Base-by-base conservation (phyloP, 2,888 invertebrate species). In the Elaeidobius kamerunicus region DNA sequence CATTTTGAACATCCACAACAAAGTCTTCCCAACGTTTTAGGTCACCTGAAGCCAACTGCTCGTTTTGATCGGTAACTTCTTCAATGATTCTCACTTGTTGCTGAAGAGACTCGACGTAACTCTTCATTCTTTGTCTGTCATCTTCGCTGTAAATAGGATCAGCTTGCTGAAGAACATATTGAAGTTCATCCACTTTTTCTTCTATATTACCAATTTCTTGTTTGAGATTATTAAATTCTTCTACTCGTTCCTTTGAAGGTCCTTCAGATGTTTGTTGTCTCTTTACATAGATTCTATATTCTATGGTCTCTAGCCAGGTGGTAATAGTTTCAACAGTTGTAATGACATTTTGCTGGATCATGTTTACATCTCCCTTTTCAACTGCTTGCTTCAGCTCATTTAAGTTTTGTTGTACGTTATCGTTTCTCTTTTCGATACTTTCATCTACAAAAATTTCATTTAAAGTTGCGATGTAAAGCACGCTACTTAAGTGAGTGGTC, bases 221-320 rank as follows among this genome's bases (percentile, higher is more conserved):
- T 50, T 78, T 78, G 2, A 88, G 74, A 63, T 82, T 78, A 59
- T 78, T 78, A 38, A 87, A 78, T 60, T 79, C 77, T 57, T 76
- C 70, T 3, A 86, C 71, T 56, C 82, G 76, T 56, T 78, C 78
- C 62, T 80, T 77, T n/a, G 83, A 77, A 1, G 80, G 79, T 9
- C 78, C 78, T 40, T 80, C 77, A 15, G 75, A 75, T 0, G 76
- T 77, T 67, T 79, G 76, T 60, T 80, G 78, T n/a, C 77, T 68
- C 55, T 78, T 79, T 17, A 82, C 69, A 62, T 82, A 85, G 39
- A 90, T 86, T 63, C 84, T 81, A 61, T 89, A 89, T 67, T 90
- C 89, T 53, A 91, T 88, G 18, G 86, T 88, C 73, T 91, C 88
- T 35, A 92, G 69, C 88, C 91, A 91, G 11, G 85, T 84, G 0